Conservation (phyloP, 2,888 invertebrate genomes). For the Tipula unca region DNA sequence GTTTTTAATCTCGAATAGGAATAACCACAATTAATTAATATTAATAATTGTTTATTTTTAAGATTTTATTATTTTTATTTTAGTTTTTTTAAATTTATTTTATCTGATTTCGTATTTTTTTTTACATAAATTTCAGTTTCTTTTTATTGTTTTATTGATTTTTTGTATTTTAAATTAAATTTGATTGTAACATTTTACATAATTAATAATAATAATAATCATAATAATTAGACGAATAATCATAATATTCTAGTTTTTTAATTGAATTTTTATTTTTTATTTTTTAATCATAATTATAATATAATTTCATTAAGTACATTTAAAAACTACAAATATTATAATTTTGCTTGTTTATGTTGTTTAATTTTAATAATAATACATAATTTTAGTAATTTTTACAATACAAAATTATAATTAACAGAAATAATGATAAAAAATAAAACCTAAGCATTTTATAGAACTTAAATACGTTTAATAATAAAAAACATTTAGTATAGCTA, state of each 20-base stretch:
- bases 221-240: neutral
- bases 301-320: neutral
- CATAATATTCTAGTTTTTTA: neutral
- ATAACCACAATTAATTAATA: neutral
- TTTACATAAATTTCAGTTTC: neutral
- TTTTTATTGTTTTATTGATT: neutral
- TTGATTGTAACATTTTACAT: conserved; percentile 14
- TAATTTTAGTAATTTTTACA: neutral
- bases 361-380: neutral
- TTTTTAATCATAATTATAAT: neutral
- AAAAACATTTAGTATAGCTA: neutral
- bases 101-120: neutral
- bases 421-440: neutral
- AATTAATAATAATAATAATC: neutral
- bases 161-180: neutral
- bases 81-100: no score
- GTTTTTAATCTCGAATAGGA: no score
- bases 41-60: neutral
- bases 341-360: neutral
- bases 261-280: neutral
- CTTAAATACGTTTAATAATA: neutral
- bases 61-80: neutral
- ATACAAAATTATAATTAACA: neutral
- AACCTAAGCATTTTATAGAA: neutral
- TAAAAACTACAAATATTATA: neutral